Percentiles rank a stretch among this genome's conserved stretches.
phyloP scores from a whole-genome alignment of 2,113 vertebrate species.

The Vulpes lagopus region DNA sequence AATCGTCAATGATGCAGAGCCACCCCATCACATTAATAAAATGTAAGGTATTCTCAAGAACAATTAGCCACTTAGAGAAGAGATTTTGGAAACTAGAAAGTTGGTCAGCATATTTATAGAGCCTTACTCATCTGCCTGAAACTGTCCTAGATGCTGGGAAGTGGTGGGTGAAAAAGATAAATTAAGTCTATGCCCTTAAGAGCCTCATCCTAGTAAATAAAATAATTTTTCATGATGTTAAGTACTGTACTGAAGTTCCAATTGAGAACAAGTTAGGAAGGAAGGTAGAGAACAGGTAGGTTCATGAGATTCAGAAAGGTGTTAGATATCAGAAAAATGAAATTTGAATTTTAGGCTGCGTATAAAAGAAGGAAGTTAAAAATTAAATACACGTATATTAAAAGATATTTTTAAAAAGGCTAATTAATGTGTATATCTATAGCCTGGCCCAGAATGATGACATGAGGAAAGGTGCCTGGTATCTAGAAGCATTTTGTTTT shows the following conservation, averaged over 20 bases:
- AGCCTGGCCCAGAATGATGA: background rate
- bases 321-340: background rate
- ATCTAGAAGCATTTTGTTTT: background rate
- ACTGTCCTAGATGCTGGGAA: background rate
- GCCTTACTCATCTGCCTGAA: background rate
- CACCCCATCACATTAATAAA: background rate
- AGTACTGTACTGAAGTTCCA: background rate
- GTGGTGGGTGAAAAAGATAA: background rate
- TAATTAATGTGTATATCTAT: background rate
- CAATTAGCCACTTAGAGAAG: background rate
- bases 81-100: background rate
- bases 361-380: background rate
- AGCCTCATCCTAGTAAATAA: background rate
- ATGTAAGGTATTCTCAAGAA: background rate
- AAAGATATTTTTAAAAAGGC: background rate
- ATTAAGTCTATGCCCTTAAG: background rate
- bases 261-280: background rate
- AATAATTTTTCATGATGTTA: background rate
- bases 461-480: too few species aligned
- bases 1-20: background rate
- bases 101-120: background rate
- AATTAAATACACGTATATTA: background rate
- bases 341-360: background rate
- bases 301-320: background rate
- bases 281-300: background rate